Conservation (phyloP, 2,888 invertebrate species). For the Anodontia alba region DNA sequence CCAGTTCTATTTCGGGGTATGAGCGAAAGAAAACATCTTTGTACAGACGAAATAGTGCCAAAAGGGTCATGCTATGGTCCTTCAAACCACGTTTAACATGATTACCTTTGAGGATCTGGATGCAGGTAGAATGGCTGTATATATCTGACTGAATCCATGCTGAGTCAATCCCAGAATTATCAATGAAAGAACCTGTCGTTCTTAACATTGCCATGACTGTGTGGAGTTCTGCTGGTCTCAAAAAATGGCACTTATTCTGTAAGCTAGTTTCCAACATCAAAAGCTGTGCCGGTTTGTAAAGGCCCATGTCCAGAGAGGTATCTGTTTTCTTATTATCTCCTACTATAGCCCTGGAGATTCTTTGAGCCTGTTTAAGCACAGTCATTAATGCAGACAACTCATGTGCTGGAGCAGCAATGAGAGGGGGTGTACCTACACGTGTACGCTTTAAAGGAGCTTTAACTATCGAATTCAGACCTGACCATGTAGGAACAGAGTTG, state of each 20-base stretch:
- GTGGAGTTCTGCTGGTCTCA: slow-evolving; percentile 6
- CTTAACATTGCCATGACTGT: neutral
- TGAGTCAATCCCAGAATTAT: neutral
- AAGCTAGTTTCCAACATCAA: too few relatives aligned
- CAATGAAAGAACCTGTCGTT: neutral
- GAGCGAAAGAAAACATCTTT: too few relatives aligned
- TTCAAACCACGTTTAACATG: slow-evolving; percentile 6
- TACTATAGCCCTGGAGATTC: neutral
- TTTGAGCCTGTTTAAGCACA: slow-evolving; percentile 9
- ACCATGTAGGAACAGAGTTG: slow-evolving; percentile 9
- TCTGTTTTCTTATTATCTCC: neutral
- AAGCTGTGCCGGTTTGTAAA: neutral
- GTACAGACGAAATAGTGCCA: slow-evolving; percentile 13
- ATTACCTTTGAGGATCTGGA: neutral
- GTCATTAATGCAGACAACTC: slow-evolving; percentile 17
- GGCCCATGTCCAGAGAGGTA: neutral
- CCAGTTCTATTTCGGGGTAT: too few relatives aligned
- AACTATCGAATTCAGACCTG: slow-evolving; percentile 2
- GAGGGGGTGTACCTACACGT: neutral
- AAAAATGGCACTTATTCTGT: neutral
- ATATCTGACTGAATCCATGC: neutral
- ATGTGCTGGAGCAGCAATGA: slow-evolving; percentile 19
- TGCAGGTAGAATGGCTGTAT: neutral
- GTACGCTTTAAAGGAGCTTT: neutral
- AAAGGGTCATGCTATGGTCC: neutral